phyloP scores from a whole-genome alignment of 2,797 vertebrate genomes.

The Galagoides demidoff region DNA sequence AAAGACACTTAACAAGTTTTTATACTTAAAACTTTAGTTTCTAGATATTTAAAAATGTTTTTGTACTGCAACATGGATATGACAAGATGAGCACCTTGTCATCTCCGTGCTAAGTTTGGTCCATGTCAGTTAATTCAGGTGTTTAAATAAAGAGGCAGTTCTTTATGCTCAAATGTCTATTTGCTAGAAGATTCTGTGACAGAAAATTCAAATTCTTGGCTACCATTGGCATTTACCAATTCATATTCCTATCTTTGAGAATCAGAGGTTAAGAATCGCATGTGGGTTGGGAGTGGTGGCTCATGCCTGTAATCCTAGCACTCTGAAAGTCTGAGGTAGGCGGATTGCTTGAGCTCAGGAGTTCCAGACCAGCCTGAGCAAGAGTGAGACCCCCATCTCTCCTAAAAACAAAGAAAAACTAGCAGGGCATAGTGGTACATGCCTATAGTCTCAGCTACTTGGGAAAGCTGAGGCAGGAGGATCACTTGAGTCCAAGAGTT shows the following conservation, averaged over 20 bases:
- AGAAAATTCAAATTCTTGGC: not conserved
- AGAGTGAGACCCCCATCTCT: too few relatives aligned
- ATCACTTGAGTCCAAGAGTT: too few relatives aligned
- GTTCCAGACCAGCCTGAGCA: too few relatives aligned
- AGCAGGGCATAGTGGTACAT: too few relatives aligned
- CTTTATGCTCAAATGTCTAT: not conserved
- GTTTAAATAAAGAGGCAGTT: not conserved
- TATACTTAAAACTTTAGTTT: constrained; percentile 25
- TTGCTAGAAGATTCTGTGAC: constrained; percentile 20
- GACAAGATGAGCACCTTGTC: not conserved
- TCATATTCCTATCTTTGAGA: constrained; percentile 2
- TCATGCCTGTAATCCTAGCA: too few relatives aligned
- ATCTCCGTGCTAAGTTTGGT: not conserved
- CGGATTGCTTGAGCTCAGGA: too few relatives aligned
- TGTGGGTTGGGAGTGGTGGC: not conserved
- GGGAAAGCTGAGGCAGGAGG: too few relatives aligned
- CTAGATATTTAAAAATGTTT: not conserved
- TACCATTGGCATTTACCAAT: constrained; percentile 11
- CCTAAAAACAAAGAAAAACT: too few relatives aligned
- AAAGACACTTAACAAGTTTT: constrained; percentile 31
- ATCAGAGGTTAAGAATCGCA: not conserved
- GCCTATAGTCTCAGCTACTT: too few relatives aligned
- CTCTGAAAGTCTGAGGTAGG: too few relatives aligned
- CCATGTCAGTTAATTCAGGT: not conserved
- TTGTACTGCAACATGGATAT: not conserved